Evolutionary conservation across 2,888 invertebrate genomes (phyloP).

Genomic region (Noctua janthe): DNA sequence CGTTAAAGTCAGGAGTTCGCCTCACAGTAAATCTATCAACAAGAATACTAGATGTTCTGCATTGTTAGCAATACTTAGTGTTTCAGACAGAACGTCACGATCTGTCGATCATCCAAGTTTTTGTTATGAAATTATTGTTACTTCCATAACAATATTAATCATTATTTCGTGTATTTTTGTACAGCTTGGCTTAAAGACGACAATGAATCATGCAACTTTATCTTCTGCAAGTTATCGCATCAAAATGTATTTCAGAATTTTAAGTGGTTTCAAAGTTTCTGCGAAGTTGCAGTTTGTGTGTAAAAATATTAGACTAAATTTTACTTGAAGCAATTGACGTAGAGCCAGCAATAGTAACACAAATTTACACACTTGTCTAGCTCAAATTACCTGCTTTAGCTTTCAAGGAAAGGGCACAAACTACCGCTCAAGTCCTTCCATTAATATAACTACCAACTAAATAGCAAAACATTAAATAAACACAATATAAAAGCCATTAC

Average conservation of each 20-base stretch:
- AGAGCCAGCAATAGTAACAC: background rate
- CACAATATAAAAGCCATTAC: slow-evolving; percentile 38
- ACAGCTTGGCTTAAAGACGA: background rate
- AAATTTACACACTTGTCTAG: background rate
- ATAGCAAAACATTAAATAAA: slow-evolving; percentile 38
- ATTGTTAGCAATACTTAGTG: slow-evolving; percentile 36
- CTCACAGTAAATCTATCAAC: slow-evolving; percentile 10
- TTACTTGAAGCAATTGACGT: background rate
- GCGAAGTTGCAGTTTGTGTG: background rate
- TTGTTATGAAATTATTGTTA: slow-evolving; percentile 43
- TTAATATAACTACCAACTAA: slow-evolving; percentile 17
- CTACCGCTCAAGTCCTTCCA: slow-evolving; percentile 1
- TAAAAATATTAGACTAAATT: too few relatives aligned
- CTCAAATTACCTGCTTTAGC: background rate
- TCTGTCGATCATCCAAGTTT: slow-evolving; percentile 51
- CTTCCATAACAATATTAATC: slow-evolving; percentile 13
- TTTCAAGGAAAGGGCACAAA: slow-evolving; percentile 12
- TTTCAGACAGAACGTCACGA: slow-evolving; percentile 56
- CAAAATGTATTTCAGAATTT: background rate
- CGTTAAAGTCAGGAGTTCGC: slow-evolving; percentile 26
- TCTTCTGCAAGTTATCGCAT: background rate
- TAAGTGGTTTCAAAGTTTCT: background rate
- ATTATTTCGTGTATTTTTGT: slow-evolving; percentile 1
- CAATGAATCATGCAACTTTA: background rate
- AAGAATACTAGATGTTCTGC: slow-evolving; percentile 1